phyloP scores from a whole-genome alignment of 2,888 invertebrate genomes.

The Eulithis testata region DNA sequence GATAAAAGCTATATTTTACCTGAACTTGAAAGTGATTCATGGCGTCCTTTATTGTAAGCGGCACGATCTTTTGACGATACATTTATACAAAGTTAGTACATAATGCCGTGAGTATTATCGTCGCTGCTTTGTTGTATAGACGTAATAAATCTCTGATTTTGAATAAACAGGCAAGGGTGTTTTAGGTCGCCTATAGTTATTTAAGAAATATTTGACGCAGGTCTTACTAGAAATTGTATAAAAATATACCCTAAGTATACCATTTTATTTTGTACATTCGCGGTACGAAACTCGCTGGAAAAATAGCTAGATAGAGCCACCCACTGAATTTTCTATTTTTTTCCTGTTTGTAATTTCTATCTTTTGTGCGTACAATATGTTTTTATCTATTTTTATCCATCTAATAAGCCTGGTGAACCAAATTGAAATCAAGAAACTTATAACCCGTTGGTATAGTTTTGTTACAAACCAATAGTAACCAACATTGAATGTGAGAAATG shows the following conservation, averaged over 20 bases:
- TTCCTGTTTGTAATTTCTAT: too few species aligned
- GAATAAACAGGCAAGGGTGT: neutral
- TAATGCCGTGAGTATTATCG: constrained; percentile 18
- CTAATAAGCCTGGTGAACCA: too few species aligned
- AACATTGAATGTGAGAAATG: constrained; percentile 1
- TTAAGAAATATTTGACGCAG: too few species aligned
- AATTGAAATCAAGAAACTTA: neutral
- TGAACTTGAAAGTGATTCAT: constrained; percentile 67
- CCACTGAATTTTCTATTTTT: too few species aligned
- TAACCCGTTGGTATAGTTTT: neutral
- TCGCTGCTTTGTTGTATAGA: constrained; percentile 17
- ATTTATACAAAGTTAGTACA: constrained; percentile 2
- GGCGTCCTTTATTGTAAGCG: constrained; percentile 52
- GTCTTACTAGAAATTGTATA: too few species aligned
- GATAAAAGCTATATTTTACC: constrained; percentile 43
- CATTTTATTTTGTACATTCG: too few species aligned
- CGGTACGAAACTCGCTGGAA: too few species aligned
- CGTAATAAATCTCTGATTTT: constrained; percentile 8
- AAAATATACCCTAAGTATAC: too few species aligned
- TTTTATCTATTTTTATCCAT: too few species aligned
- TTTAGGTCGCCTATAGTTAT: too few species aligned
- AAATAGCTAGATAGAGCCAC: too few species aligned
- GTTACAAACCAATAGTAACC: neutral
- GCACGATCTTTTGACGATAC: constrained; percentile 24
- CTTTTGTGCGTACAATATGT: too few species aligned